phyloP scores from a whole-genome alignment of 2,113 vertebrate genomes.

The Acinonyx jubatus region DNA sequence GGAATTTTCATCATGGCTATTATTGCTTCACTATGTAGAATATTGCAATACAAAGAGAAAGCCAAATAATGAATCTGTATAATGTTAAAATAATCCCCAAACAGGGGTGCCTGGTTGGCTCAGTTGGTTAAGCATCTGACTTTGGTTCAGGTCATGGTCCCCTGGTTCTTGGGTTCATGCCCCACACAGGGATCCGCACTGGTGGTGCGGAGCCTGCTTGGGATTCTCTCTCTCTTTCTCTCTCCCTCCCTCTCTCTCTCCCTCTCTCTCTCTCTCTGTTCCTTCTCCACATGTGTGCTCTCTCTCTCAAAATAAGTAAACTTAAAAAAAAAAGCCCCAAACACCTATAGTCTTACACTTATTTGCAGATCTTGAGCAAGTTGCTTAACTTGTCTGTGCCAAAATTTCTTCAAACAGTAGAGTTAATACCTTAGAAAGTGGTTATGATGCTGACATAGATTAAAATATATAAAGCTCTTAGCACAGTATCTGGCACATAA shows the following conservation, averaged over 20 bases:
- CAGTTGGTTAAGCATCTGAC: no score
- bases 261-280: no score
- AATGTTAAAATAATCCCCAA: constrained; percentile 4
- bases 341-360: neutral
- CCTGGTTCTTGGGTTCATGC: no score
- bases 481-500: neutral
- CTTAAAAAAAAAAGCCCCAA: neutral
- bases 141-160: no score
- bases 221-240: no score
- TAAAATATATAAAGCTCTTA: constrained; percentile 45
- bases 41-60: constrained; percentile 18
- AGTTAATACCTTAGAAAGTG: neutral
- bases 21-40: neutral
- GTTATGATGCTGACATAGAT: neutral
- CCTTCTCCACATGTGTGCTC: no score
- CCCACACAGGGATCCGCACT: no score
- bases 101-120: neutral
- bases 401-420: constrained; percentile 42
- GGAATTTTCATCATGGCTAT: constrained; percentile 22
- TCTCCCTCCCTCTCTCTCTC: no score
- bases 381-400: constrained; percentile 13
- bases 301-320: no score
- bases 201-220: no score
- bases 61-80: constrained; percentile 7
- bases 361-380: constrained; percentile 4